Evolutionary conservation across 2,797 vertebrate species (phyloP).

Genomic region (Macrochelys suwanniensis): DNA sequence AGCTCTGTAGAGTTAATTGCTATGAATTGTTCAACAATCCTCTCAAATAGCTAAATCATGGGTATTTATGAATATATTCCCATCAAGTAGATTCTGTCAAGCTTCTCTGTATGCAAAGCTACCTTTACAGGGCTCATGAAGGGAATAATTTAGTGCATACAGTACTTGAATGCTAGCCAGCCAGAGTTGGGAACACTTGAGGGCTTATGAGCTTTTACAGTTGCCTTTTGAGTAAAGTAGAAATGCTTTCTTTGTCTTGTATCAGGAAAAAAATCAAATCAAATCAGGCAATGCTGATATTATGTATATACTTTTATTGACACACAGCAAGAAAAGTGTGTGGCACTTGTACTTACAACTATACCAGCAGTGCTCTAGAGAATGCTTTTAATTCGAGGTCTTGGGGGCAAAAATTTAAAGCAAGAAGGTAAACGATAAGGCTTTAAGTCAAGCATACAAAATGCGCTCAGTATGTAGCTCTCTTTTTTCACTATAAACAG

Average conservation of each 20-base stretch:
- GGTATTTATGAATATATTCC: slow-evolving; percentile 39
- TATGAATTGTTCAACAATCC: slow-evolving; percentile 33
- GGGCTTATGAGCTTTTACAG: neutral
- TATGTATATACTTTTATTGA: slow-evolving; percentile 8
- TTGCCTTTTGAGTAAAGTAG: neutral
- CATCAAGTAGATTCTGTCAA: slow-evolving; percentile 26
- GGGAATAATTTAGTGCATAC: neutral
- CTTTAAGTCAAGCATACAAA: neutral
- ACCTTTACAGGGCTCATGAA: slow-evolving; percentile 29
- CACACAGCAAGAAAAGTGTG: neutral
- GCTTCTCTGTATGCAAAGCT: slow-evolving; percentile 38
- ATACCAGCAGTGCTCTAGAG: neutral
- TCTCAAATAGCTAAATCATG: slow-evolving; percentile 33
- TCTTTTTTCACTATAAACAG: neutral
- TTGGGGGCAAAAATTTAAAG: neutral
- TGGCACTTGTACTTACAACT: neutral
- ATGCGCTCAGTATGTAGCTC: neutral
- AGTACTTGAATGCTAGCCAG: neutral
- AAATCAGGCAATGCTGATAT: neutral
- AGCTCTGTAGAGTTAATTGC: slow-evolving; percentile 49
- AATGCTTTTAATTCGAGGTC: neutral
- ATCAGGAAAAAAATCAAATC: neutral
- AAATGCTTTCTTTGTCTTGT: neutral
- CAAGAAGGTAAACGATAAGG: neutral
- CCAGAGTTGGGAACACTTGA: neutral